phyloP scores from a whole-genome alignment of 2,888 invertebrate species.

The Drosophila fungiperda region DNA sequence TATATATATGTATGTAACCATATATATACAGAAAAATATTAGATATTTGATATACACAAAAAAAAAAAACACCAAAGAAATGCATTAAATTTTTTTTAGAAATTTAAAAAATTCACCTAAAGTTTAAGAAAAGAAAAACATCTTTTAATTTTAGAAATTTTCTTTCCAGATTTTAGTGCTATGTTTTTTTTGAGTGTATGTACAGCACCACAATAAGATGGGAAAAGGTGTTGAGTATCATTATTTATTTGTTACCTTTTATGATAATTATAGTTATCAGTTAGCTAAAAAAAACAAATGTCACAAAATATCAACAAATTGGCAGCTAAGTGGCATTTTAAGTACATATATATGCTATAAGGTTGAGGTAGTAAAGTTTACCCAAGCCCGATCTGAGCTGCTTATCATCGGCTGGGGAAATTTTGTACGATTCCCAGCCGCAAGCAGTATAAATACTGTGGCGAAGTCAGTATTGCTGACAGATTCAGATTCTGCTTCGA shows the following conservation, averaged over 20 bases:
- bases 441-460: constrained; percentile 40
- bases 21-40: background rate
- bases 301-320: constrained; percentile 19
- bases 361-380: constrained; percentile 2
- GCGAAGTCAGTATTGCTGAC: background rate
- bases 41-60: too few relatives aligned
- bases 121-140: too few relatives aligned
- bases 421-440: constrained; percentile 7
- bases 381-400: constrained; percentile 37
- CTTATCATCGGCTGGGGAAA: constrained; percentile 47
- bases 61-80: too few relatives aligned
- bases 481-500: constrained; percentile 20
- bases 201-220: background rate
- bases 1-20: background rate
- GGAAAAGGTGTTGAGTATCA: background rate
- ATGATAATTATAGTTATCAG: constrained; percentile 29
- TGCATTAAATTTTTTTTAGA: too few relatives aligned
- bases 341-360: background rate
- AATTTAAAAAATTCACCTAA: background rate
- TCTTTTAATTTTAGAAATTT: background rate
- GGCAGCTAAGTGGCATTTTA: constrained; percentile 1
- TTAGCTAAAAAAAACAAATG: constrained; percentile 1
- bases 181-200: background rate
- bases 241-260: background rate
- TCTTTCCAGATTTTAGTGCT: background rate